Base-by-base conservation (phyloP, 1,140 invertebrate species). In the Drosophila parvula region DNA sequence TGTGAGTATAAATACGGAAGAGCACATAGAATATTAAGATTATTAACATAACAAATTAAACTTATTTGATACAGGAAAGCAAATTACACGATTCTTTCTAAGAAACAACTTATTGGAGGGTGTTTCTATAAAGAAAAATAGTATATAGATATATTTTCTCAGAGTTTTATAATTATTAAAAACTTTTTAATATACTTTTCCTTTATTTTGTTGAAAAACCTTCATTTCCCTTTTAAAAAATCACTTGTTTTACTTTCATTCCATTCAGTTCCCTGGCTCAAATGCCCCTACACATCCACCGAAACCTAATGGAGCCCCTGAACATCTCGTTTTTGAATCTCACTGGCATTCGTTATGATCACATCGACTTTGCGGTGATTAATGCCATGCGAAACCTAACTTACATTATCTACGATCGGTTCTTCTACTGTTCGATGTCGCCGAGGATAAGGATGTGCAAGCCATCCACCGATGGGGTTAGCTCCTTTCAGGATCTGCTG, bases 391-490 rank as follows among this genome's bases (percentile, higher is more conserved):
- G 64, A 0, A 92, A 93, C 9, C 86, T 95, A n/a, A 91, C 93
- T 51, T 93, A 93, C 58, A 91, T 95, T 84, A 94, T 96, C 74
- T 96, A 96, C 73, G 94, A 95, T 77, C 94, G 94, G 51, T 97
- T 96, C 83, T 93, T 94, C 61, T 96, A 95, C 84, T 97, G 96
- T 76, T 93, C 93, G 1, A 95, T 94, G 79, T 94, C 94, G 5
- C 94, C 94, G 1, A 92, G 93, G 41, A 94, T 96, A 2, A 82
- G 92, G 41, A 92, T 94, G 62, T 97, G 96, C 82, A 91, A 92
- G 57, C 96, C 96, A 2, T 92, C 93, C 16, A 94, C 94, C 4
- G 96, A 97, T 89, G 96, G 96, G 18, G 92, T 96, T 2, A 96
- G 95, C 2, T 95, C 95, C 16, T 92, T 94, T n/a, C 91, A 94